These are phyloP conservation scores for Riparia riparia DNA, from an alignment of 2,113 vertebrate species.

Conservation along the genomic window DNA sequence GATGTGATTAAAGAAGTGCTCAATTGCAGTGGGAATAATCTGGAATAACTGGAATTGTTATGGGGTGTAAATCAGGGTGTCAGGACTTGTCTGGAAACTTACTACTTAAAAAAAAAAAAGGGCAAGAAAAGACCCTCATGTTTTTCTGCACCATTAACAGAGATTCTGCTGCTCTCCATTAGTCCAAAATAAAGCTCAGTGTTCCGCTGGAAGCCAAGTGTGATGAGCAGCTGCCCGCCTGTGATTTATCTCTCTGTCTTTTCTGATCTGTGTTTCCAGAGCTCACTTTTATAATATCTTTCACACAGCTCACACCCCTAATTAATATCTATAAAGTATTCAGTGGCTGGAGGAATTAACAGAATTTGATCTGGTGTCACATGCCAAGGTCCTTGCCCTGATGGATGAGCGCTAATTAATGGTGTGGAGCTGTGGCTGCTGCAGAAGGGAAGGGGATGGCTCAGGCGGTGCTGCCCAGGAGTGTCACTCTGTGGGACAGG, in stretches of 20 bases:
- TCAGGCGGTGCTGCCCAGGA: not conserved
- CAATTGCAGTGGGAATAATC: not conserved
- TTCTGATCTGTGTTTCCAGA: not conserved
- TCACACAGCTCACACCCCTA: constrained; percentile 8
- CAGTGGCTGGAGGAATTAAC: not conserved
- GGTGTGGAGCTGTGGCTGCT: not conserved
- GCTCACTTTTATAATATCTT: not conserved
- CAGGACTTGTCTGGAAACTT: not conserved
- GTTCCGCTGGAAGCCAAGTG: not conserved
- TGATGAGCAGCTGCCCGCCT: not conserved
- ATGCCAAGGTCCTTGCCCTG: not conserved
- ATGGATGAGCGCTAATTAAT: not conserved
- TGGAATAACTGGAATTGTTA: not conserved
- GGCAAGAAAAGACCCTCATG: not conserved
- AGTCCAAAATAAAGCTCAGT: not conserved
- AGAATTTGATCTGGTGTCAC: not conserved
- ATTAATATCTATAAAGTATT: not conserved
- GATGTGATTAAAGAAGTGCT: not conserved
- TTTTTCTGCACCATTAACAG: not conserved
- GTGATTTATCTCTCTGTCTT: not conserved
- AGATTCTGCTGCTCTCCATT: not conserved
- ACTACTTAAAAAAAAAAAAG: not conserved
- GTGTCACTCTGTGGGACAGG: rapidly evolving
- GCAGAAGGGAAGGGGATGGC: not conserved
- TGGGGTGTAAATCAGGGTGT: not conserved